Conservation (phyloP, 1,140 invertebrate genomes). For the Ericerus pela region DNA sequence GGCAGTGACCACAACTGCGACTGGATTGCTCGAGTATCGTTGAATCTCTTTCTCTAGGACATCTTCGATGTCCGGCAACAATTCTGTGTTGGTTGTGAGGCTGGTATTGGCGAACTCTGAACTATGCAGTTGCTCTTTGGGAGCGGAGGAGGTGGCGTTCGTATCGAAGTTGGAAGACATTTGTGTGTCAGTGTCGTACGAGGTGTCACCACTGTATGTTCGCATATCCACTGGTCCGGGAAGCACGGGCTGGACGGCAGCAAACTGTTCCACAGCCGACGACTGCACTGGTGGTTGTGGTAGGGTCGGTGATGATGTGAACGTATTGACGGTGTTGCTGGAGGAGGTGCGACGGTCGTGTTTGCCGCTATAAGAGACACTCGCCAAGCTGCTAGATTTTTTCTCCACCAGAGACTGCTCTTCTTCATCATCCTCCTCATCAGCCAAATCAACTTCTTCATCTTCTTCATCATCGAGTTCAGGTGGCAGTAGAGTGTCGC, state of each 20-base stretch:
- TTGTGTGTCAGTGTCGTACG: slow-evolving; percentile 22
- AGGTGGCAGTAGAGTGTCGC: neutral
- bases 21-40: neutral
- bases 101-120: slow-evolving; percentile 46
- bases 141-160: slow-evolving; percentile 1
- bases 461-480: neutral
- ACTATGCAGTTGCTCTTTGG: too few species aligned
- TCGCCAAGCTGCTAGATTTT: neutral
- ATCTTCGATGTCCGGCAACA: slow-evolving; percentile 51
- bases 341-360: neutral
- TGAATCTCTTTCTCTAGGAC: slow-evolving; percentile 50
- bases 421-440: neutral
- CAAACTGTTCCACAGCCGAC: neutral
- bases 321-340: neutral
- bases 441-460: neutral
- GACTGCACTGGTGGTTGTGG: neutral
- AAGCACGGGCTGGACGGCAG: slow-evolving; percentile 43
- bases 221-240: slow-evolving; percentile 76
- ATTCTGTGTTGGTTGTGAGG: slow-evolving; percentile 43
- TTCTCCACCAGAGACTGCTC: neutral
- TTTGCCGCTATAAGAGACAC: neutral
- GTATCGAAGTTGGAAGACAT: neutral
- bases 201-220: slow-evolving; percentile 50
- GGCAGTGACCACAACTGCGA: neutral
- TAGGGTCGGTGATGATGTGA: neutral